A percentile compares a stretch with the other conserved stretches of the same genome.
Conservation (phyloP, 2,113 vertebrate genomes). For the Castor canadensis region DNA sequence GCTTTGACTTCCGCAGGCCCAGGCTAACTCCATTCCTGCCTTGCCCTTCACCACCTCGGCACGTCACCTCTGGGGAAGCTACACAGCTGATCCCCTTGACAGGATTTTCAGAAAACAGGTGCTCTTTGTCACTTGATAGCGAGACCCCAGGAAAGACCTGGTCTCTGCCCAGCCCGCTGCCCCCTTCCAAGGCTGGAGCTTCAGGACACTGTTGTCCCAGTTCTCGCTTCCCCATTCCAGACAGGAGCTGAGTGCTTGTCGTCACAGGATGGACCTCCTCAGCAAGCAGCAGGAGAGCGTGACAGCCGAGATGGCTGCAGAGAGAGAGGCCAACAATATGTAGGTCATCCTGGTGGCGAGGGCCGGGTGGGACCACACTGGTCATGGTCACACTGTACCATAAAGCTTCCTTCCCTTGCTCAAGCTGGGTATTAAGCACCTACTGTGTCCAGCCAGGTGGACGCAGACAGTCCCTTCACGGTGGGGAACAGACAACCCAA, state of each 20-base stretch:
- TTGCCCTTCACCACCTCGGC: accelerated
- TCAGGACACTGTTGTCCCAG: accelerated
- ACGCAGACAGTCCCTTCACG: neutral
- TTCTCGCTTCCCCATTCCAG: slow-evolving; percentile 67
- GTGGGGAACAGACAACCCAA: neutral
- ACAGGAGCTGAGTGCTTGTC: slow-evolving; percentile 84
- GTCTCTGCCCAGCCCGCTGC: neutral
- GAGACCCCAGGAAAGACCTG: neutral
- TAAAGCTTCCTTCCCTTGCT: neutral
- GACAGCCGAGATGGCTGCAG: slow-evolving; percentile 81
- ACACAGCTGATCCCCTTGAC: neutral
- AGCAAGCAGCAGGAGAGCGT: slow-evolving; percentile 82
- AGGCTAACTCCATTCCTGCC: accelerated
- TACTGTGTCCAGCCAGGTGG: neutral
- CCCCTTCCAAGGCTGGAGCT: too few species aligned
- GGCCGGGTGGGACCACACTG: neutral
- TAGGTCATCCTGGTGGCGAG: slow-evolving; percentile 71
- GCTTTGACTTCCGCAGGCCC: too few species aligned
- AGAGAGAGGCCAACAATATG: slow-evolving; percentile 85
- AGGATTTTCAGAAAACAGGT: neutral
- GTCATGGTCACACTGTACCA: neutral
- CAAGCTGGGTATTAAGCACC: neutral
- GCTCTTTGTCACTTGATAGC: accelerated
- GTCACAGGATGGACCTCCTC: slow-evolving; percentile 79
- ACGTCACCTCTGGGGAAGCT: neutral